These are phyloP conservation scores for Athetis lepigone DNA, from an alignment of 2,888 invertebrate genomes.

Conservation along the genomic window DNA sequence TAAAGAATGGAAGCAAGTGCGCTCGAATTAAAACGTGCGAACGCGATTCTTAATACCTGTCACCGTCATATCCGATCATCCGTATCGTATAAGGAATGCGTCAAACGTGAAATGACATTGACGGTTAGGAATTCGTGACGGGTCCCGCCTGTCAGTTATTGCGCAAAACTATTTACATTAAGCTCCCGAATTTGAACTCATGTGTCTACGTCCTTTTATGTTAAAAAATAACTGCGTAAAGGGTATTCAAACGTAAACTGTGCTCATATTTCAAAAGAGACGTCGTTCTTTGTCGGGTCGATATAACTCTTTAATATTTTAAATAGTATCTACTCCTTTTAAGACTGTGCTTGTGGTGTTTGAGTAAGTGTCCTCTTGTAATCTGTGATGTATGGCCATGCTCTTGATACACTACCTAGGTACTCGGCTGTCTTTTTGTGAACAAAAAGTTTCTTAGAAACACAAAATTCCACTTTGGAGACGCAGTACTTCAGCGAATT, in stretches of 20 bases:
- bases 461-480: slow-evolving; percentile 47
- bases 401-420: slow-evolving; percentile 62
- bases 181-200: slow-evolving; percentile 36
- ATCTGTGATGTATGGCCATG: slow-evolving; percentile 71
- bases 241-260: slow-evolving; percentile 54
- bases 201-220: slow-evolving; percentile 36
- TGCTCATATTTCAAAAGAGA: slow-evolving; percentile 64
- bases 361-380: slow-evolving; percentile 72
- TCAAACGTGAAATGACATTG: slow-evolving; percentile 63
- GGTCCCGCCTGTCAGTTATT: slow-evolving; percentile 22
- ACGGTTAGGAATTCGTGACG: slow-evolving; percentile 49
- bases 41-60: slow-evolving; percentile 63
- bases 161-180: slow-evolving; percentile 44
- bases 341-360: slow-evolving; percentile 67
- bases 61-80: slow-evolving; percentile 65
- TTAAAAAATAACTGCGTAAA: slow-evolving; percentile 40
- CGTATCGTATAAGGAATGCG: slow-evolving; percentile 38
- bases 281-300: slow-evolving; percentile 53
- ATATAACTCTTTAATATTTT: slow-evolving; percentile 64
- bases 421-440: slow-evolving; percentile 45
- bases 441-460: slow-evolving; percentile 48
- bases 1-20: slow-evolving; percentile 61
- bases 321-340: slow-evolving; percentile 67
- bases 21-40: slow-evolving; percentile 63
- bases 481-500: slow-evolving; percentile 13